Evolutionary conservation across 2,888 invertebrate species (phyloP).

Genomic region (Acrobeloides nanus): DNA sequence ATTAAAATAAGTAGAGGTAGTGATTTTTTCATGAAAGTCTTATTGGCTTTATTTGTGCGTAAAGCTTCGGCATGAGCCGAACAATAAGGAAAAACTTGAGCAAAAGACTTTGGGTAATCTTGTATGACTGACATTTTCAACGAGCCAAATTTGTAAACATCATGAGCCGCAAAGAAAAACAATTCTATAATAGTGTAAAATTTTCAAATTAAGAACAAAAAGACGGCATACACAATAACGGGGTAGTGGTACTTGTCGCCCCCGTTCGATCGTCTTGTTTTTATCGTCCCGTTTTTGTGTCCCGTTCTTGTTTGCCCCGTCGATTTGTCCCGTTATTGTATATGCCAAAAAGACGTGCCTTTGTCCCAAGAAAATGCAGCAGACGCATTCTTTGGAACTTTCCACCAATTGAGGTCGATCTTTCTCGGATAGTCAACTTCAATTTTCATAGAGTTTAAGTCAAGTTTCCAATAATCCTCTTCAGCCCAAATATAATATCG

Average conservation of each 20-base stretch:
- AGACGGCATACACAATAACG: too few relatives aligned
- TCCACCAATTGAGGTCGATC: slow-evolving; percentile 14
- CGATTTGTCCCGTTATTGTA: too few relatives aligned
- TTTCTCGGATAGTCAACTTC: slow-evolving; percentile 19
- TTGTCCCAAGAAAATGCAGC: slow-evolving; percentile 12
- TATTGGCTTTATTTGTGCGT: neutral
- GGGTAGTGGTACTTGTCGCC: too few relatives aligned
- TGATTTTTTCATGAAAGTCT: neutral
- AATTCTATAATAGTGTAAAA: slow-evolving; percentile 10
- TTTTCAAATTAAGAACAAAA: slow-evolving; percentile 3
- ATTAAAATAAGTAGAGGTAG: too few relatives aligned
- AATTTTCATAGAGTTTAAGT: slow-evolving; percentile 1
- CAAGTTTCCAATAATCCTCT: slow-evolving; percentile 69
- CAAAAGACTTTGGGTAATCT: slow-evolving; percentile 13
- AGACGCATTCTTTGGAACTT: slow-evolving; percentile 4
- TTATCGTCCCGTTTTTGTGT: too few relatives aligned
- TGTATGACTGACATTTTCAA: slow-evolving; percentile 11
- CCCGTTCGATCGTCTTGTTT: too few relatives aligned
- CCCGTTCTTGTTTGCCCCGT: neutral
- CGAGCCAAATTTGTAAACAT: slow-evolving; percentile 15
- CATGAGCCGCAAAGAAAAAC: slow-evolving; percentile 12
- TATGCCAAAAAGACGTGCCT: slow-evolving; percentile 9
- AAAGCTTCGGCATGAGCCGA: slow-evolving; percentile 13
- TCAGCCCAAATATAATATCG: slow-evolving; percentile 57
- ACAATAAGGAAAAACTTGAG: slow-evolving; percentile 12